Conservation (phyloP, 2,113 vertebrate species). For the Oplegnathus fasciatus region DNA sequence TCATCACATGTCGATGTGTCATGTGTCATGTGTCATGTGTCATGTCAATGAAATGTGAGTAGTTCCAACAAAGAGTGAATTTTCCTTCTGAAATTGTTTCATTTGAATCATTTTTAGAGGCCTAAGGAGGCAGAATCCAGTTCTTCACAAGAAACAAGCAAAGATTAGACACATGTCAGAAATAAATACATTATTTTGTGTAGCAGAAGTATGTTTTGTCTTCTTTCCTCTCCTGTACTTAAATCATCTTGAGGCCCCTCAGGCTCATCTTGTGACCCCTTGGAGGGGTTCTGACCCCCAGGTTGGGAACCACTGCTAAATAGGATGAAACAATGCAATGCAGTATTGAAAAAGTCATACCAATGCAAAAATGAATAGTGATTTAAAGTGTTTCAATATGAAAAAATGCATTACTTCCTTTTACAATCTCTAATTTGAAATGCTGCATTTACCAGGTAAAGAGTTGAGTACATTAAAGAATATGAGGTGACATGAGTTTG, state of each 20-base stretch:
- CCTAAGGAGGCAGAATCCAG: background rate
- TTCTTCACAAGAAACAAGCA: background rate
- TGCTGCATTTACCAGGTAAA: background rate
- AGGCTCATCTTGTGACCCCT: background rate
- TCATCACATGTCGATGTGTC: background rate
- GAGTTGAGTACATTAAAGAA: background rate
- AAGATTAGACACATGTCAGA: background rate
- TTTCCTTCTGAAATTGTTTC: background rate
- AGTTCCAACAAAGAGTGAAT: background rate
- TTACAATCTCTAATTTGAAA: background rate
- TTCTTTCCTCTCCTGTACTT: background rate
- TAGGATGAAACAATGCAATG: background rate
- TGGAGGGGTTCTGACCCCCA: background rate
- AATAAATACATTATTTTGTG: background rate
- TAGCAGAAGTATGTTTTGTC: background rate
- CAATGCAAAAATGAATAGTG: background rate
- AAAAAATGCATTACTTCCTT: too few species aligned
- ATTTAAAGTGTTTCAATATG: too few species aligned
- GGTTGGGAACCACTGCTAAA: background rate
- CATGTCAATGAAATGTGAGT: background rate
- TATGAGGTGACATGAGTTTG: background rate
- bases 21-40: background rate
- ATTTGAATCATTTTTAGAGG: background rate
- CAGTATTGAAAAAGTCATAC: background rate
- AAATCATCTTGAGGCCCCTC: background rate